These are phyloP conservation scores for Drosophila seguyi DNA, from an alignment of 1,140 invertebrate genomes.

Conservation along the genomic window DNA sequence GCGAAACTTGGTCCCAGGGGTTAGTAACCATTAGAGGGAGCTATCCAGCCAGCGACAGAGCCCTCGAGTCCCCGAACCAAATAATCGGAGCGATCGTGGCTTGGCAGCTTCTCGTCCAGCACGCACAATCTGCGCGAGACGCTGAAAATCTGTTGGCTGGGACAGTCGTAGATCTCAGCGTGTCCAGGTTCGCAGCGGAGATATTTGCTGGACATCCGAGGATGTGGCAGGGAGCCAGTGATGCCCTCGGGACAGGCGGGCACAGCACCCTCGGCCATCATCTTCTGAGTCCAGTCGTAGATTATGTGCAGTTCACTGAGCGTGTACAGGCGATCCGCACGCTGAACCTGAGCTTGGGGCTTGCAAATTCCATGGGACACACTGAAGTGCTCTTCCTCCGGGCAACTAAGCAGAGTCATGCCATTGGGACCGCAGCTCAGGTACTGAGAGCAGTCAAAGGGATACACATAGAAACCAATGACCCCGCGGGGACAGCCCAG, in stretches of 20 bases:
- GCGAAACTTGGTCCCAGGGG: background rate
- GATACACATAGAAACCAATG: constrained; percentile 87
- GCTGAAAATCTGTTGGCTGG: constrained; percentile 59
- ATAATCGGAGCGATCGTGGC: constrained; percentile 59
- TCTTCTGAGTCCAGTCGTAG: constrained; percentile 57
- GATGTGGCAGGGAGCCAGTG: constrained; percentile 87
- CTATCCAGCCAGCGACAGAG: constrained; percentile 33
- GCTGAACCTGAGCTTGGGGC: constrained; percentile 40
- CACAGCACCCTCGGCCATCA: constrained; percentile 2
- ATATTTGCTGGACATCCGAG: constrained; percentile 87
- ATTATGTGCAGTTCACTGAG: constrained; percentile 38
- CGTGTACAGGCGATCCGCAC: constrained; percentile 47
- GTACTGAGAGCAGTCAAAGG: constrained; percentile 88
- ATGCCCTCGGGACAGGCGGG: constrained; percentile 86
- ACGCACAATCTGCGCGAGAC: constrained; percentile 59
- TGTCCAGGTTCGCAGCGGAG: constrained; percentile 86
- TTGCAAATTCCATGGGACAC: constrained; percentile 43
- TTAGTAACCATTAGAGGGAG: constrained; percentile 69
- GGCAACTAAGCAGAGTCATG: constrained; percentile 87
- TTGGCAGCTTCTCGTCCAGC: constrained; percentile 31
- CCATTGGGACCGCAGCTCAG: constrained; percentile 86
- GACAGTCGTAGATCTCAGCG: constrained; percentile 46
- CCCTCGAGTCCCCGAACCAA: background rate
- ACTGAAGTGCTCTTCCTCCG: constrained; percentile 61
- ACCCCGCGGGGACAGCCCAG: constrained; percentile 84